Conservation (phyloP, 2,797 vertebrate genomes). For the Epinephelus awoara region DNA sequence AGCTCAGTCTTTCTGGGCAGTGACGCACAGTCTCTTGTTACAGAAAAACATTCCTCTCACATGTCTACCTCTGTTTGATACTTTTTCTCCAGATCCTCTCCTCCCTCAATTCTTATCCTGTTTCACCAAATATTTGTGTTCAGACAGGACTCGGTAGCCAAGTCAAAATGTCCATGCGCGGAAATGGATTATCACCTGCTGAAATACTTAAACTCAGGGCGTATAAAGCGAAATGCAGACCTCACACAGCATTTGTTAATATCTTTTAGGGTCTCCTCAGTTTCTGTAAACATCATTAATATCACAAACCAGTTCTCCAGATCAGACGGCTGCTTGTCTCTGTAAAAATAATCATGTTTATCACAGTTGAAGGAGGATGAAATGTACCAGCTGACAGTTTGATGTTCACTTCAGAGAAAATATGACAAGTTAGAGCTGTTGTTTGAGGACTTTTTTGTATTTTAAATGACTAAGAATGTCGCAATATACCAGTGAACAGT, state of each 20-base stretch:
- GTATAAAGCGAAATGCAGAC: slow-evolving; percentile 30
- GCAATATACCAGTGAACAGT: too few species aligned
- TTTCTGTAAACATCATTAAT: slow-evolving; percentile 31
- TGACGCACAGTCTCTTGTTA: slow-evolving; percentile 59
- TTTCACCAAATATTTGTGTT: slow-evolving; percentile 77
- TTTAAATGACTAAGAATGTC: background rate
- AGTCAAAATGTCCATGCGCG: slow-evolving; percentile 37
- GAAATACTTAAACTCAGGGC: slow-evolving; percentile 31
- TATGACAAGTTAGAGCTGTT: slow-evolving; percentile 20
- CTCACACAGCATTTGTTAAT: slow-evolving; percentile 35
- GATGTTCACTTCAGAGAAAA: slow-evolving; percentile 26
- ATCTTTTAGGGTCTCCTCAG: slow-evolving; percentile 1
- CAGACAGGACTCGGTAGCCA: slow-evolving; percentile 51
- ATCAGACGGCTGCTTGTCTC: slow-evolving; percentile 19
- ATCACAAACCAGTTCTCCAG: slow-evolving; percentile 20
- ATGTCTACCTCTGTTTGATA: slow-evolving; percentile 53
- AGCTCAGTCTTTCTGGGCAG: slow-evolving; percentile 43
- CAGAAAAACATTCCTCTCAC: slow-evolving; percentile 69
- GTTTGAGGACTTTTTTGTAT: slow-evolving; percentile 10
- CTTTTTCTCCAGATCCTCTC: slow-evolving; percentile 48
- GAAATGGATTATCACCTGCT: slow-evolving; percentile 51
- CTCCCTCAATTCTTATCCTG: slow-evolving; percentile 68
- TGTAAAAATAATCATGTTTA: slow-evolving; percentile 46
- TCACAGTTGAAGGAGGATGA: slow-evolving; percentile 36
- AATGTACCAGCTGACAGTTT: slow-evolving; percentile 56